These are phyloP conservation scores for Caenorhabditis wallacei DNA, from an alignment of 2,888 invertebrate species.

Conservation along the genomic window DNA sequence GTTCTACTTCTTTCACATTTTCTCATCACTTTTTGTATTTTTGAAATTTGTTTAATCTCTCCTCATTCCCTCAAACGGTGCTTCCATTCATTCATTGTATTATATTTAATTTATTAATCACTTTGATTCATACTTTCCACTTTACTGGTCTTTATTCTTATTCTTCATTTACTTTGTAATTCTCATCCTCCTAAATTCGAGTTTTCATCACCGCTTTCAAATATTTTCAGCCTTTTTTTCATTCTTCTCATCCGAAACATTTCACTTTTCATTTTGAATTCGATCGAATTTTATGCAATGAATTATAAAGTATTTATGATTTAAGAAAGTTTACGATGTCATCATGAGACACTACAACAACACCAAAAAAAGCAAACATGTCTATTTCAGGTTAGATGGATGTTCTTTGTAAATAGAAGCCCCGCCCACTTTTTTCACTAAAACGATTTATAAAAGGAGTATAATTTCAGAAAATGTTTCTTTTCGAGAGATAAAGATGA, in stretches of 20 bases:
- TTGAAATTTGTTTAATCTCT: not conserved
- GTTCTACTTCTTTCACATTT: constrained; percentile 27
- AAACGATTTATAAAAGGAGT: too few species aligned
- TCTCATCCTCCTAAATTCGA: constrained; percentile 32
- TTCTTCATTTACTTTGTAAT: constrained; percentile 4
- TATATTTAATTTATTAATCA: constrained; percentile 38
- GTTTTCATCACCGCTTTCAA: constrained; percentile 43
- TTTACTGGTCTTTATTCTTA: constrained; percentile 4
- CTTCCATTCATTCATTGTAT: constrained; percentile 5
- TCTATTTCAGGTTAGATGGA: not conserved
- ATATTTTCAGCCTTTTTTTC: constrained; percentile 11
- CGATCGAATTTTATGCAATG: not conserved
- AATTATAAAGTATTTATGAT: not conserved
- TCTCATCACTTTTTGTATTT: constrained; percentile 9
- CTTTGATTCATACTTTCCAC: not conserved
- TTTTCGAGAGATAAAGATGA: not conserved
- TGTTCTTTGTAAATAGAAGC: not conserved
- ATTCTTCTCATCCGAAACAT: constrained; percentile 23
- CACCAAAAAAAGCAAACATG: not conserved
- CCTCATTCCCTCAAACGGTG: constrained; percentile 29
- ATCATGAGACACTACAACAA: not conserved
- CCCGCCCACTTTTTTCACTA: not conserved
- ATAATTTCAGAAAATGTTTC: not conserved
- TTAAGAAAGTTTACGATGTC: not conserved
- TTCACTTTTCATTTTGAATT: constrained; percentile 35